phyloP scores from a whole-genome alignment of 2,113 vertebrate species.

The Anthoscopus minutus region DNA sequence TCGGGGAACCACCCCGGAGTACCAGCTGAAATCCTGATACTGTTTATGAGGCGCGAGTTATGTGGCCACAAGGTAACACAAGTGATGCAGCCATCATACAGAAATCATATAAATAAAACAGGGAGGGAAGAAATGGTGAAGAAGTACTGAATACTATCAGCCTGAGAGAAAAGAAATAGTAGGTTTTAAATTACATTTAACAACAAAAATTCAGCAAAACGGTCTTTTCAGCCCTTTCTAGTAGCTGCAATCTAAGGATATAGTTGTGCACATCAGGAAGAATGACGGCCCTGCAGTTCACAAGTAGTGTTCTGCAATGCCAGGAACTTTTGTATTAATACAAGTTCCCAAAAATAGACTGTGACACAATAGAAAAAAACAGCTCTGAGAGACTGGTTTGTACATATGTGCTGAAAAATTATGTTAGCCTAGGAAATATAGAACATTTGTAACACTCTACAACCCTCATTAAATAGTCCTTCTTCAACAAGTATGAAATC shows the following conservation, averaged over 20 bases:
- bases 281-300: background rate
- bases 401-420: background rate
- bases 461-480: background rate
- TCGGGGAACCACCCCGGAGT: fast-evolving
- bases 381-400: background rate
- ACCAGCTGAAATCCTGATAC: fast-evolving
- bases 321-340: slow-evolving; percentile 7
- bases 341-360: slow-evolving; percentile 11
- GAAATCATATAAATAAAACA: background rate
- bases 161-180: background rate
- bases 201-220: background rate
- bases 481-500: background rate
- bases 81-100: background rate
- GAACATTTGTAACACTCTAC: background rate
- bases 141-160: background rate
- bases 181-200: background rate
- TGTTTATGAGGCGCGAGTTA: fast-evolving
- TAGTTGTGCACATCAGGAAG: background rate
- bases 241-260: background rate
- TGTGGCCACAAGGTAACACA: background rate
- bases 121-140: background rate
- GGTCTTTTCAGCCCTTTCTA: background rate
- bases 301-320: background rate
- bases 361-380: slow-evolving; percentile 36
- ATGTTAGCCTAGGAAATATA: background rate